phyloP scores from a whole-genome alignment of 2,888 invertebrate genomes.

The Ectropis crepuscularia region DNA sequence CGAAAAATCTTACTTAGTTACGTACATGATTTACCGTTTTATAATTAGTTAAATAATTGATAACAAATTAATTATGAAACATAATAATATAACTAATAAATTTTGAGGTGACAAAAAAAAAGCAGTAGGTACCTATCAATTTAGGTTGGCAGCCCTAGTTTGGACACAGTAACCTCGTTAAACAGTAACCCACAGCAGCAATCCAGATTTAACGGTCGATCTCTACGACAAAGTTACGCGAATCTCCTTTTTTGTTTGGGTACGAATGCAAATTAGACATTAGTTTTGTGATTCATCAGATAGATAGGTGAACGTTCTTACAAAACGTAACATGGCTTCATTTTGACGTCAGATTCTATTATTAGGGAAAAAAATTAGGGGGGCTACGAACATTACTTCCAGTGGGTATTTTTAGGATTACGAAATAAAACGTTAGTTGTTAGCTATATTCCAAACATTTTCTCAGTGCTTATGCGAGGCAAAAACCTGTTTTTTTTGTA shows the following conservation, averaged over 20 bases:
- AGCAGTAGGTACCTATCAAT: not conserved
- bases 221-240: slow-evolving; percentile 37
- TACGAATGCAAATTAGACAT: slow-evolving; percentile 30
- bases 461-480: too few relatives aligned
- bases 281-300: slow-evolving; percentile 30
- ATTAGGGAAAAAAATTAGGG: too few relatives aligned
- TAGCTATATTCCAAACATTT: too few relatives aligned
- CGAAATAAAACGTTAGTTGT: too few relatives aligned
- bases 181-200: slow-evolving; percentile 43
- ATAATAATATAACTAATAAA: not conserved
- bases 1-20: too few relatives aligned
- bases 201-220: slow-evolving; percentile 36
- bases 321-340: slow-evolving; percentile 15
- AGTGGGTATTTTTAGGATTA: too few relatives aligned
- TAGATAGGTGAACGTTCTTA: slow-evolving; percentile 29
- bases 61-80: too few relatives aligned
- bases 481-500: too few relatives aligned
- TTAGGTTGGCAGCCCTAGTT: not conserved
- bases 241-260: slow-evolving; percentile 33
- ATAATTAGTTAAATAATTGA: too few relatives aligned
- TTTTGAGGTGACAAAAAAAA: too few relatives aligned
- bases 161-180: slow-evolving; percentile 47
- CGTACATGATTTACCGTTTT: too few relatives aligned
- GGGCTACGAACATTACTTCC: too few relatives aligned
- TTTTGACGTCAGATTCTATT: not conserved